Evolutionary conservation across 2,888 invertebrate genomes (phyloP).

Genomic region (Campoletis raptor): DNA sequence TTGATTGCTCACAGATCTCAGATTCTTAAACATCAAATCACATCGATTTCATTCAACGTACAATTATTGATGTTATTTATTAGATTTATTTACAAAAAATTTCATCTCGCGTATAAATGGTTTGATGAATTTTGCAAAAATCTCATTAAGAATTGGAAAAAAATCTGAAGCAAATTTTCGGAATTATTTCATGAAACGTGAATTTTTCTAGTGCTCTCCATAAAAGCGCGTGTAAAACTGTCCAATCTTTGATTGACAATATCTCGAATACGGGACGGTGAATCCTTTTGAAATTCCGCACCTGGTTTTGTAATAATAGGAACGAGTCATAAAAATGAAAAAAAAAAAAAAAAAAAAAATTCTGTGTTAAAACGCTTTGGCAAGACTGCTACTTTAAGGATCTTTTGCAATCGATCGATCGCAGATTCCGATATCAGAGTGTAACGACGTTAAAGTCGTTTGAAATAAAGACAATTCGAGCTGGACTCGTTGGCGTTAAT

Average conservation of each 20-base stretch:
- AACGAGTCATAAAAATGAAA: not conserved
- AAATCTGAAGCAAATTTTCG: not conserved
- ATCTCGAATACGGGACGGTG: too few relatives aligned
- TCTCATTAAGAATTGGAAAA: not conserved
- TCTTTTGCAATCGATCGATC: conserved; percentile 60
- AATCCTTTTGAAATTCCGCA: too few relatives aligned
- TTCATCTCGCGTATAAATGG: not conserved
- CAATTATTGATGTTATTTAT: too few relatives aligned
- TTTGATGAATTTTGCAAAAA: not conserved
- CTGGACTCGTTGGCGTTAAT: conserved; percentile 56
- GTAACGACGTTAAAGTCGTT: conserved; percentile 24
- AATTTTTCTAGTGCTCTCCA: too few relatives aligned
- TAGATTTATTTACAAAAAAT: not conserved
- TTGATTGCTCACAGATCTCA: not conserved
- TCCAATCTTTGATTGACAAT: too few relatives aligned
- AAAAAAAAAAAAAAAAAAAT: not conserved
- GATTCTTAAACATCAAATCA: not conserved
- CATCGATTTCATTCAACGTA: not conserved
- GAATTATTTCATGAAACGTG: too few relatives aligned
- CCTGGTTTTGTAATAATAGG: not conserved
- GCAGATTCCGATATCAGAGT: conserved; percentile 43
- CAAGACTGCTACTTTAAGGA: not conserved
- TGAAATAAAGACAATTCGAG: conserved; percentile 57
- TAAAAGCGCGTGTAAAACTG: too few relatives aligned
- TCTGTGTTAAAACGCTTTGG: too few relatives aligned